Base-by-base conservation (phyloP, 2,113 vertebrate species). In the Callopanchax toddi region DNA sequence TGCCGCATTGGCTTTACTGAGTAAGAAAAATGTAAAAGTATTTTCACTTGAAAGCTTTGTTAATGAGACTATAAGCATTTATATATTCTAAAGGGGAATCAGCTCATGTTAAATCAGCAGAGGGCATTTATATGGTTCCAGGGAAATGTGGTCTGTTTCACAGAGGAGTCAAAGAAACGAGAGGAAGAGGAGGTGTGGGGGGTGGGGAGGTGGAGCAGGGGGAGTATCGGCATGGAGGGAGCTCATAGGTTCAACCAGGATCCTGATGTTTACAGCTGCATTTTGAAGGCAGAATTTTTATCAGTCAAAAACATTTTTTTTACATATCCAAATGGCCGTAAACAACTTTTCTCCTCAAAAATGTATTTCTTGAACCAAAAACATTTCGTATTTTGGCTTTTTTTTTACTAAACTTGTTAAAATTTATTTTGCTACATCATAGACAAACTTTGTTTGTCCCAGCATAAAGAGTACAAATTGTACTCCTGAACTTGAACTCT, bases 191-290 rank as follows among this genome's bases (percentile, higher is more conserved):
- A 52, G 83, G 81, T 21, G 83, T 32, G 44, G 43, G 68, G 54
- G 52, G 4, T n/a, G n/a, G n/a, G 7, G 26, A 7, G 87, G 84
- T 58, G 84, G 84, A 75, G 71, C 49, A 88, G 80, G 88, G 84
- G 90, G 90, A 80, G 89, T 85, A 85, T 81, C 36, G 5, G 60
- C 10, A 53, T 20, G 45, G 39, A 46, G 57, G 68, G 23, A 74
- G 67, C 78, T 85, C 79, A 92, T 91, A 89, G 91, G 90, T 79
- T 69, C 54, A 69, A 44, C 72, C 13, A 52, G 56, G 51, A 52
- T 64, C 60, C 66, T 78, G 54, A 69, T 83, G 70, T 89, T 91
- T 82, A 63, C 85, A 59, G 53, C 26, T 45, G 48, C 49, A 21
- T 29, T 64, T 36, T 50, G 26, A 53, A 29, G 56, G 15, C 18